Evolutionary conservation across 2,113 vertebrate species (phyloP).

Genomic region (Macquaria australasica): DNA sequence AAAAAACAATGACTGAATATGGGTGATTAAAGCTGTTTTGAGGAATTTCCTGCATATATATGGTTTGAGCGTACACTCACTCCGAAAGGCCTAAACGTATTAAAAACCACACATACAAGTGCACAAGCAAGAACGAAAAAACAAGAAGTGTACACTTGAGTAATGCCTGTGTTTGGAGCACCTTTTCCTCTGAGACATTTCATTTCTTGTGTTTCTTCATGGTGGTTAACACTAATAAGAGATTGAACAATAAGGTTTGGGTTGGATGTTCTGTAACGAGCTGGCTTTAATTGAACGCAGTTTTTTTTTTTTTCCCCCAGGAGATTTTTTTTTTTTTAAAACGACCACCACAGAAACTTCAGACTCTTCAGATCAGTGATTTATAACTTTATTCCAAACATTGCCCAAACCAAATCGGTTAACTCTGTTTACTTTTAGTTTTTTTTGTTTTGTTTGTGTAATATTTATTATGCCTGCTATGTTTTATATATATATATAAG

Average conservation of each 20-base stretch:
- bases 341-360: slow-evolving; percentile 22
- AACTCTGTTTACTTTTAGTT: slow-evolving; percentile 79
- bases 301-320: slow-evolving; percentile 17
- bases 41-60: slow-evolving; percentile 51
- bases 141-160: slow-evolving; percentile 19
- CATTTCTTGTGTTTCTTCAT: slow-evolving; percentile 25
- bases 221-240: slow-evolving; percentile 1
- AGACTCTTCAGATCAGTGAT: slow-evolving; percentile 59
- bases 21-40: slow-evolving; percentile 40
- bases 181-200: slow-evolving; percentile 18
- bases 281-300: slow-evolving; percentile 25
- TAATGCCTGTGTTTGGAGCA: slow-evolving; percentile 6
- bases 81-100: slow-evolving; percentile 8
- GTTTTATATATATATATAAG: slow-evolving; percentile 79
- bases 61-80: slow-evolving; percentile 18
- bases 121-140: slow-evolving; percentile 10
- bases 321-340: slow-evolving; percentile 23
- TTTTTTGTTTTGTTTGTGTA: slow-evolving; percentile 79
- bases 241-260: slow-evolving; percentile 42
- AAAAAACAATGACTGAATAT: slow-evolving; percentile 40
- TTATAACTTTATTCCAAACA: slow-evolving; percentile 56
- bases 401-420: slow-evolving; percentile 76
- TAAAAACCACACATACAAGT: not conserved
- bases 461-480: slow-evolving; percentile 86
- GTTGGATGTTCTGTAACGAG: slow-evolving; percentile 44